Conservation (phyloP, 2,888 invertebrate genomes). For the Helobdella robusta region DNA sequence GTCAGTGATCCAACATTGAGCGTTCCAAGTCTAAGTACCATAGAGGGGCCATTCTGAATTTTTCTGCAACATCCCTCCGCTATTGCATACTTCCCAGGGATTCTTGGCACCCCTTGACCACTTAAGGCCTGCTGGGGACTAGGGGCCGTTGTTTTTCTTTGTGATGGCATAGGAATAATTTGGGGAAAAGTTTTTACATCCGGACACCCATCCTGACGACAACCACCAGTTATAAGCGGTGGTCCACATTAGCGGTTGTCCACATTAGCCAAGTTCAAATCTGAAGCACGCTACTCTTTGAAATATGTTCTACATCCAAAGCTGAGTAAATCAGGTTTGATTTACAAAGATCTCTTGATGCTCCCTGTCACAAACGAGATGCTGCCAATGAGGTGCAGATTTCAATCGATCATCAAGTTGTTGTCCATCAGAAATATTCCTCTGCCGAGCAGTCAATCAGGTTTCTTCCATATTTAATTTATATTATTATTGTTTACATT, state of each 20-base stretch:
- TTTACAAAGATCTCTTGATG: slow-evolving; percentile 11
- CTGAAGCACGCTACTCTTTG: slow-evolving; percentile 7
- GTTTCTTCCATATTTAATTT: neutral
- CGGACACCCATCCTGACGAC: too few species aligned
- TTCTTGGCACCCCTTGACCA: too few species aligned
- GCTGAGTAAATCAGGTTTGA: slow-evolving; percentile 1
- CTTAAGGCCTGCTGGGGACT: too few species aligned
- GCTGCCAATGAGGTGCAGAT: neutral
- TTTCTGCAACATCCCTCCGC: too few species aligned
- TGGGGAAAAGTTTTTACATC: too few species aligned
- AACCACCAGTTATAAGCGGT: neutral
- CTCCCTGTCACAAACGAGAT: neutral
- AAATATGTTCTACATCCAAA: slow-evolving; percentile 7
- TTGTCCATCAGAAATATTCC: slow-evolving; percentile 9
- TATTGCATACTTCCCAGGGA: too few species aligned
- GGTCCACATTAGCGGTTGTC: neutral
- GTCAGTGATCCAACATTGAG: too few species aligned
- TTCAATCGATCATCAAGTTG: slow-evolving; percentile 1
- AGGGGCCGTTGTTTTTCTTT: too few species aligned
- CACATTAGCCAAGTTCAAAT: neutral
- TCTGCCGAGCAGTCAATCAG: neutral
- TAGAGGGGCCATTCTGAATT: too few species aligned
- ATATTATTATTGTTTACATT: neutral
- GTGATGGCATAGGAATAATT: too few species aligned
- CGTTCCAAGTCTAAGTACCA: too few species aligned